phyloP scores from a whole-genome alignment of 2,888 invertebrate species.

The Agrilus mali region DNA sequence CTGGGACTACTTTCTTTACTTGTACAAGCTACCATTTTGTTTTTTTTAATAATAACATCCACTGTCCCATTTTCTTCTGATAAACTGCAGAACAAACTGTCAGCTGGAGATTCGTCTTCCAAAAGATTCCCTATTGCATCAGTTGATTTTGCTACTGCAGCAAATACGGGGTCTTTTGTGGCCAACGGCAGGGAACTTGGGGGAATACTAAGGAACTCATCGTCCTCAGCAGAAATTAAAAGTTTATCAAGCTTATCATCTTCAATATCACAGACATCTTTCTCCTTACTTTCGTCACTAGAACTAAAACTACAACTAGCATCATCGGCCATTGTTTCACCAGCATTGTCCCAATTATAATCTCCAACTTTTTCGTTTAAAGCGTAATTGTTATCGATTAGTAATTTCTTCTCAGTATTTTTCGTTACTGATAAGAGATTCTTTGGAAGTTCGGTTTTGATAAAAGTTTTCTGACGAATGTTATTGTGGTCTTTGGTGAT shows the following conservation, averaged over 20 bases:
- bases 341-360: constrained; percentile 44
- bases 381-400: too few relatives aligned
- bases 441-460: constrained; percentile 19
- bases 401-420: too few relatives aligned
- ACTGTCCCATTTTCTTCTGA: constrained; percentile 39
- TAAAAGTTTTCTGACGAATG: constrained; percentile 19
- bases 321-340: constrained; percentile 55
- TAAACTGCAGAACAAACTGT: constrained; percentile 59
- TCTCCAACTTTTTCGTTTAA: constrained; percentile 19
- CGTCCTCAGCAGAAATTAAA: too few relatives aligned
- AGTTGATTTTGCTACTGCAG: constrained; percentile 54
- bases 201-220: too few relatives aligned
- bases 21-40: constrained; percentile 11
- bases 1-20: constrained; percentile 41
- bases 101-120: constrained; percentile 75
- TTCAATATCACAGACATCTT: constrained; percentile 10
- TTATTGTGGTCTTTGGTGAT: too few relatives aligned
- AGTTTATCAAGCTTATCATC: too few relatives aligned
- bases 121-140: constrained; percentile 59
- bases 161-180: constrained; percentile 64
- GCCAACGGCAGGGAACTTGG: constrained; percentile 38
- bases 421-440: not conserved
- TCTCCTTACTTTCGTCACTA: constrained; percentile 39
- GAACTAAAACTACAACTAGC: constrained; percentile 39
- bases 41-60: constrained; percentile 32